A percentile compares a stretch with the other conserved stretches of the same genome.
Evolutionary conservation across 2,888 invertebrate species (phyloP).

Genomic region (Elmis aenea): DNA sequence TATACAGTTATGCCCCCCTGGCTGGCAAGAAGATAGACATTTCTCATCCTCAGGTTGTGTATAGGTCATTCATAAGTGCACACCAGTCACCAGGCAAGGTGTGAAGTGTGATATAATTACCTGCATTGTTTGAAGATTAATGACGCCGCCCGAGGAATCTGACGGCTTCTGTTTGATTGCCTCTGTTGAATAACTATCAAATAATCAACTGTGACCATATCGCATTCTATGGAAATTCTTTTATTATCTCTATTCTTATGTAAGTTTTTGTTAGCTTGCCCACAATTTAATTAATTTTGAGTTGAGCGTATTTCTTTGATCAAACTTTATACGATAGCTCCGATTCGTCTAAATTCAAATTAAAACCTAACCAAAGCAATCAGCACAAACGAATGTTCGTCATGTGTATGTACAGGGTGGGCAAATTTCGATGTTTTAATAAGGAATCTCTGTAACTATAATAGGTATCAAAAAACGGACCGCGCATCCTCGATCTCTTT

Average conservation of each 20-base stretch:
- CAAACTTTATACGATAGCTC: too few species aligned
- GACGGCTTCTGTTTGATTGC: constrained; percentile 46
- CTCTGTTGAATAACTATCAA: constrained; percentile 35
- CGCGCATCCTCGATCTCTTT: too few species aligned
- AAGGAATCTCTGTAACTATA: too few species aligned
- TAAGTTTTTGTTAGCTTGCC: not conserved
- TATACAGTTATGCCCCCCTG: not conserved
- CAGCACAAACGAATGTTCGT: too few species aligned
- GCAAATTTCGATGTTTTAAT: too few species aligned
- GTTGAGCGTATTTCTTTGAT: not conserved
- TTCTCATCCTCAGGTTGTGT: too few species aligned
- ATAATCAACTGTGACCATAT: constrained; percentile 41
- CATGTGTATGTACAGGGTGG: too few species aligned
- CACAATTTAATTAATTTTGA: not conserved
- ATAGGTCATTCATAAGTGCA: too few species aligned
- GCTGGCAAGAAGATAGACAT: too few species aligned
- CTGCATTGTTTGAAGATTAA: constrained; percentile 46
- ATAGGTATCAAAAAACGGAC: too few species aligned
- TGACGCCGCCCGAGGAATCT: constrained; percentile 40
- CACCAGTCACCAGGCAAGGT: constrained; percentile 30
- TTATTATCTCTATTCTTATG: not conserved
- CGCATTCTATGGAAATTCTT: constrained; percentile 24
- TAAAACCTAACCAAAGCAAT: too few species aligned
- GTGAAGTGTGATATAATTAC: constrained; percentile 45
- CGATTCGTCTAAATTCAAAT: too few species aligned